A percentile compares a stretch with the other conserved stretches of the same genome.
Conservation (phyloP, 1,140 invertebrate species). For the Hormaphis cornu region DNA sequence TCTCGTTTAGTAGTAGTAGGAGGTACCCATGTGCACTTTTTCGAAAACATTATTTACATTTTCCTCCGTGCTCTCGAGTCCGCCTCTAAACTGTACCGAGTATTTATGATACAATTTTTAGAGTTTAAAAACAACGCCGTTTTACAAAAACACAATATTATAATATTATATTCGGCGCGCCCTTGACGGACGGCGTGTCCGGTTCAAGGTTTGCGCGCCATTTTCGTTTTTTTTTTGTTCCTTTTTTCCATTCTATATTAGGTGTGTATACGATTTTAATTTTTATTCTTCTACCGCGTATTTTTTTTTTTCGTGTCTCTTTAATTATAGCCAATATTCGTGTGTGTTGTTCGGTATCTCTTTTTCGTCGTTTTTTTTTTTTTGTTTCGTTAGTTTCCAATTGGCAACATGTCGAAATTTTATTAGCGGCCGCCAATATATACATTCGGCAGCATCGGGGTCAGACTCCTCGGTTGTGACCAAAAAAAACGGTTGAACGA, state of each 20-base stretch:
- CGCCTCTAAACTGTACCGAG: too few species aligned
- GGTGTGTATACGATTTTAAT: slow-evolving; percentile 2
- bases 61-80: too few species aligned
- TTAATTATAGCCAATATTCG: slow-evolving; percentile 6
- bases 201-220: slow-evolving; percentile 27
- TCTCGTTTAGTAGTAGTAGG: too few species aligned
- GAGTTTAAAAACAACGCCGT: slow-evolving; percentile 22
- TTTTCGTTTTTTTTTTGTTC: slow-evolving; percentile 11
- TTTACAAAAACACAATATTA: slow-evolving; percentile 14
- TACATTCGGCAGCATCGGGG: neutral
- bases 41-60: too few species aligned
- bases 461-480: neutral
- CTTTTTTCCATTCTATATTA: neutral
- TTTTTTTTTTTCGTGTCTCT: slow-evolving; percentile 3
- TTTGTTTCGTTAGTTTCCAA: too few species aligned
- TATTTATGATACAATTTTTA: too few species aligned
- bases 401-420: neutral
- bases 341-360: neutral
- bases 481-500: neutral
- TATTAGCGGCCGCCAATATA: neutral
- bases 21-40: too few species aligned
- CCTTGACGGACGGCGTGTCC: slow-evolving; percentile 30
- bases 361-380: neutral
- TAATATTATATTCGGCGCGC: slow-evolving; percentile 4
- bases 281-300: neutral